phyloP scores from a whole-genome alignment of 2,888 invertebrate species.

The Psylliodes chrysocephalus region DNA sequence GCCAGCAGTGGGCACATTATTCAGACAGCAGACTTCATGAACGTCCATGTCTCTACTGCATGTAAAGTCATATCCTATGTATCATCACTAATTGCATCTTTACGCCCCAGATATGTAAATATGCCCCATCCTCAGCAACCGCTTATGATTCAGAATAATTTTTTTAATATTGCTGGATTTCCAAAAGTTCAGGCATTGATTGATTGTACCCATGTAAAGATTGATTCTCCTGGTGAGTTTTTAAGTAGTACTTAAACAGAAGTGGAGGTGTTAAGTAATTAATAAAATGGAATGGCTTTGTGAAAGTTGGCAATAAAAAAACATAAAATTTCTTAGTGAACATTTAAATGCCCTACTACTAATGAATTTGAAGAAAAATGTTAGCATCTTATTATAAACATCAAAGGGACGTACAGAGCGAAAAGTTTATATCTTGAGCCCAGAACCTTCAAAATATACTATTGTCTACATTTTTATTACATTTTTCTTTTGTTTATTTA shows the following conservation, averaged over 20 bases:
- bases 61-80: constrained; percentile 1
- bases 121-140: constrained; percentile 14
- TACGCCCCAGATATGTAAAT: constrained; percentile 6
- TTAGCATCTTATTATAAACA: constrained; percentile 1
- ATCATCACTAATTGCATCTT: constrained; percentile 17
- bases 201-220: constrained; percentile 25
- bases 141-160: constrained; percentile 8
- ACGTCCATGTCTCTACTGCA: constrained; percentile 16
- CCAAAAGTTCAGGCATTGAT: constrained; percentile 25
- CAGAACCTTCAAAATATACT: constrained; percentile 3
- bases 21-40: no score
- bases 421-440: background rate
- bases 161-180: constrained; percentile 23
- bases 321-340: no score
- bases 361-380: no score
- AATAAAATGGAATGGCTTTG: background rate
- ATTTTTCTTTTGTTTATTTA: constrained; percentile 22
- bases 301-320: constrained; percentile 12
- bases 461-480: background rate
- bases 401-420: background rate
- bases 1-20: no score
- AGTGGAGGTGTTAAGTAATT: background rate
- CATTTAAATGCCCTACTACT: no score
- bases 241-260: background rate
- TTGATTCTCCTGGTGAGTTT: constrained; percentile 20